Evolutionary conservation across 2,888 invertebrate species (phyloP), one percentile per base, ranked within the genome.

Genomic region (Argyra leucocephala): DNA sequence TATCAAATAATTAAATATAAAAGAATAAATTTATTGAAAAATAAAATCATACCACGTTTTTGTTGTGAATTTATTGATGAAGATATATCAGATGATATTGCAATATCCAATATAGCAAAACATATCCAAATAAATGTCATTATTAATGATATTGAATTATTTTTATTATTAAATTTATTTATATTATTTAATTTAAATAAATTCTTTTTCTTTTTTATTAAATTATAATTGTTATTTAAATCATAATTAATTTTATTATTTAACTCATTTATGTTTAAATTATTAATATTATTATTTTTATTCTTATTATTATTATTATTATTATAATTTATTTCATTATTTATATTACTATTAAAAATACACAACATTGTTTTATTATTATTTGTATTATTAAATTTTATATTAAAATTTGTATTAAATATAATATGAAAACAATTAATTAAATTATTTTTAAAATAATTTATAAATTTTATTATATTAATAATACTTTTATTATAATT

Each of bases 61-160:
- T 48, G 48, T 48, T 48, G 48, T 48, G 48, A 48, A 48, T 48
- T 48, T 48, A 48, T 48, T 48, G 48, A n/a, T n/a, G n/a, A 48
- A 48, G 48, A 48, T 48, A 48, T 48, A 48, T 48, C 48, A 15
- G 48, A 48, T 48, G 48, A 48, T 18, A 48, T 48, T 15, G 48
- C 48, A 48, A 48, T 48, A 48, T 48, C 48, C 48, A 48, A 48
- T 18, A 48, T 48, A 48, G 48, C 48, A 48, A 48, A 48, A 48
- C 48, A 48, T 48, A 48, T 48, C 48, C 48, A 48, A 48, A 48
- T 48, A 48, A 48, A 48, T 48, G 48, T 48, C 18, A 48, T 48
- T 18, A 48, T 48, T n/a, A 48, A 5, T 18, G 48, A 48, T 48
- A 48, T 18, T 48, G 48, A 48, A 48, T 48, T 48, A 48, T 48